Percentiles rank a stretch among this genome's conserved stretches.
These are phyloP conservation scores for Streptopelia turtur DNA, from an alignment of 2,797 vertebrate species.

Conservation along the genomic window DNA sequence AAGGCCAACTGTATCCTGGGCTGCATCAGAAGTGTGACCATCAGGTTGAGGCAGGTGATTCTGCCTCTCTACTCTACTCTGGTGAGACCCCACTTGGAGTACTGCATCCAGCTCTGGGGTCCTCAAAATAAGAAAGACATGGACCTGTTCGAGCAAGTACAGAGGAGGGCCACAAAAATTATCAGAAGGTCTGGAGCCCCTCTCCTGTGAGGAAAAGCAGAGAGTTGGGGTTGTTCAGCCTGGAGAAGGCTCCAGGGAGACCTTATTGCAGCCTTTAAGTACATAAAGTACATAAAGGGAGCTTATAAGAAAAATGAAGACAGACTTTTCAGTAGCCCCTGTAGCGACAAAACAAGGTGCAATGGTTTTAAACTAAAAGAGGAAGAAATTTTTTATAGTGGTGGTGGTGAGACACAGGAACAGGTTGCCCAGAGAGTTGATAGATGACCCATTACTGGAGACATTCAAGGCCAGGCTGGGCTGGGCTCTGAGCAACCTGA, in stretches of 20 bases:
- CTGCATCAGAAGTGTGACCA: background rate
- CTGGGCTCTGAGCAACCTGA: rapidly evolving
- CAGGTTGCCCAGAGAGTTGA: background rate
- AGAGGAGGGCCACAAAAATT: background rate
- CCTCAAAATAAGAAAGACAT: background rate
- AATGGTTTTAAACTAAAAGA: background rate
- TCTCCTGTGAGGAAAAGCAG: background rate
- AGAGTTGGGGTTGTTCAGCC: background rate
- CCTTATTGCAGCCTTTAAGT: background rate
- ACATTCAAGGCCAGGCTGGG: background rate
- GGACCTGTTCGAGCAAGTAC: background rate
- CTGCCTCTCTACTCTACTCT: background rate
- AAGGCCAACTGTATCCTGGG: too few relatives aligned
- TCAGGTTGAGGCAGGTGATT: background rate
- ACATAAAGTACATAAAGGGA: background rate
- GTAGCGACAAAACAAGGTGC: rapidly evolving
- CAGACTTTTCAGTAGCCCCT: background rate
- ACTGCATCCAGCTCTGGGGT: background rate
- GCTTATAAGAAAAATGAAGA: background rate
- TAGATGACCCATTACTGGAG: too few relatives aligned
- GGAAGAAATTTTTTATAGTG: rapidly evolving
- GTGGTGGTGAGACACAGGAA: background rate
- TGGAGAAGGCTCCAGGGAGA: background rate
- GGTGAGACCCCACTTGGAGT: background rate
- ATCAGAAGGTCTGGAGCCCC: background rate